Evolutionary conservation across 1,140 invertebrate genomes (phyloP), one percentile per base, ranked within the genome.

Genomic region (Physella acuta): DNA sequence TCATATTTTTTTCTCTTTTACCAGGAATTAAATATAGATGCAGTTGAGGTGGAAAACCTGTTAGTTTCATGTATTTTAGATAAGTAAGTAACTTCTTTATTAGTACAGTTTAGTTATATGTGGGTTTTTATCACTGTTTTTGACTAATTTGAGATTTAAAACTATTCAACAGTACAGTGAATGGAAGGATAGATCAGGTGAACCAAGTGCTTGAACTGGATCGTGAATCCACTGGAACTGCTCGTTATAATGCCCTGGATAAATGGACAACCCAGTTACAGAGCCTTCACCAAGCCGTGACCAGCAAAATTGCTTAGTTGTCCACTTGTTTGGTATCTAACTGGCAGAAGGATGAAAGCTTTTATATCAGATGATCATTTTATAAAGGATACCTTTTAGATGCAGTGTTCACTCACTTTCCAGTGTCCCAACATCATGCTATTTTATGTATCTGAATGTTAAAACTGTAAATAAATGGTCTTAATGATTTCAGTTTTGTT

Each of bases 61-160:
- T 86, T 99, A 62, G 96, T 99, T n/a, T 97, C 96, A 34, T 99
- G 97, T 86, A 99, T 99, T 84, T 88, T 99, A 75, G 97, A 99
- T 86, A 94, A 92, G 83, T 85, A 75, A 77, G 78, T 78, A 31
- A 26, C 53, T 52, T n/a, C n/a, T n/a, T n/a, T 24, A 31, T 17
- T 60, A 20, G 58, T 30, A 14, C 14, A 26, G 14, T 31, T 8
- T 20, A 60, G 30, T 60, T 34, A 30, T 30, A 24, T 60, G 5
- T 11, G 33, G 28, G 17, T 60, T 26, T 11, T 30, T 33, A 26
- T 34, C 3, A 20, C 11, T 60, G 17, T 60, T n/a, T n/a, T n/a
- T n/a, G n/a, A n/a, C n/a, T n/a, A n/a, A n/a, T n/a, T n/a, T n/a
- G n/a, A n/a, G n/a, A n/a, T n/a, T n/a, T n/a, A n/a, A n/a, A n/a